Evolutionary conservation across 2,888 invertebrate genomes (phyloP), one percentile per base, ranked within the genome.

Genomic region (Euclidia mi): DNA sequence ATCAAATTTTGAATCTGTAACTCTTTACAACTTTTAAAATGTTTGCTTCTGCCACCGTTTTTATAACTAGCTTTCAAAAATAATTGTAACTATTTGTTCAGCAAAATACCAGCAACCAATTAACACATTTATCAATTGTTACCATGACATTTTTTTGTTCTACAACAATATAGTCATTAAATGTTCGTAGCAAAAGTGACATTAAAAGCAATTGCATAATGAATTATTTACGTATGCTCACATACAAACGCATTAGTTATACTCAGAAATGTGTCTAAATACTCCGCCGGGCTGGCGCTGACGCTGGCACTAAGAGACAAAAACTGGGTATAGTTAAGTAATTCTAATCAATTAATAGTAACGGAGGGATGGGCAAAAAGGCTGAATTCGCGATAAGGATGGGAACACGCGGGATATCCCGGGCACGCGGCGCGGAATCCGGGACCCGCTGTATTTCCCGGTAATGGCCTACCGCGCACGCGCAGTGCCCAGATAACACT

Each of bases 301-400:
- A 53, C 56, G 48, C 57, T 37, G 32, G 35, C 17, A 0, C 25
- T 14, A n/a, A n/a, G n/a, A n/a, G n/a, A 37, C 37, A 70, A 70
- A 71, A 70, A 58, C 35, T 1, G 37, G 32, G 49, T 43, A 67
- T 65, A 55, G 41, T 60, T 51, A 17, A 60, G 56, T 68, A 60
- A 68, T 73, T 60, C 69, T 58, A 69, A 71, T 69, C 72, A 73
- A 73, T 75, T 68, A 68, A 71, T 71, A 65, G 63, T 61, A 43
- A 47, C 47, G 53, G 57, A 64, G 55, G 55, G 44, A 34, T 49
- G 50, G n/a, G 55, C 55, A 72, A 72, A 74, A 72, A 73, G 42
- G 12, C 25, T 25, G 45, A 31, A 35, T 43, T 47, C 25, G 44
- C 56, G 40, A 58, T 60, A 58, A 34, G 50, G 56, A 44, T 42